phyloP scores from a whole-genome alignment of 2,888 invertebrate genomes.

The Philonicus albiceps region DNA sequence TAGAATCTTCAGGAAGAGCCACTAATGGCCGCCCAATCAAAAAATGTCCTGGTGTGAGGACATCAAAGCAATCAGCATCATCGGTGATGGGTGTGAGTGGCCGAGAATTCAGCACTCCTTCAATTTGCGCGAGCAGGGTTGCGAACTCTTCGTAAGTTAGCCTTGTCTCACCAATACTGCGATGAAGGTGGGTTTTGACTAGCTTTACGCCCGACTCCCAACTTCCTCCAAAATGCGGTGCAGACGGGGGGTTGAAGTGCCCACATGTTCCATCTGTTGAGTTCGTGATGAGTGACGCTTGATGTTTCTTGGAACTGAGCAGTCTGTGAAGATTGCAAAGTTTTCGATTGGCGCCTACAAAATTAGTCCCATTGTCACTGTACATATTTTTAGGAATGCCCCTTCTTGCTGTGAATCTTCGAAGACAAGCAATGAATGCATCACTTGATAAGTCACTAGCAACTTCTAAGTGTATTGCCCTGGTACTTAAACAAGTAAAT shows the following conservation, averaged over 20 bases:
- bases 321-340: background rate
- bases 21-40: background rate
- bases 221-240: too few relatives aligned
- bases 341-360: background rate
- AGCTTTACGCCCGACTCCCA: constrained; percentile 29
- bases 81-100: background rate
- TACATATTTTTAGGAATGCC: too few relatives aligned
- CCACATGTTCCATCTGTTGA: background rate
- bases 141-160: constrained; percentile 12
- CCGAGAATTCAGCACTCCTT: constrained; percentile 18
- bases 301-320: too few relatives aligned
- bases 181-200: constrained; percentile 38
- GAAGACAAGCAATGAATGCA: too few relatives aligned
- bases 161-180: background rate
- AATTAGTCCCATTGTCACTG: too few relatives aligned
- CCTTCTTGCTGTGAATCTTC: too few relatives aligned
- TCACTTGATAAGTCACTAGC: too few relatives aligned
- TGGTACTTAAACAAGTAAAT: too few relatives aligned
- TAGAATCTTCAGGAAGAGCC: background rate
- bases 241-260: background rate
- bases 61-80: constrained; percentile 3
- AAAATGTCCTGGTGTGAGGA: background rate
- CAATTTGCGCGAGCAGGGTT: constrained; percentile 11
- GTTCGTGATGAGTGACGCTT: background rate
- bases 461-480: too few relatives aligned